Base-by-base conservation (phyloP, 2,797 vertebrate genomes). In the Botia kubotai region DNA sequence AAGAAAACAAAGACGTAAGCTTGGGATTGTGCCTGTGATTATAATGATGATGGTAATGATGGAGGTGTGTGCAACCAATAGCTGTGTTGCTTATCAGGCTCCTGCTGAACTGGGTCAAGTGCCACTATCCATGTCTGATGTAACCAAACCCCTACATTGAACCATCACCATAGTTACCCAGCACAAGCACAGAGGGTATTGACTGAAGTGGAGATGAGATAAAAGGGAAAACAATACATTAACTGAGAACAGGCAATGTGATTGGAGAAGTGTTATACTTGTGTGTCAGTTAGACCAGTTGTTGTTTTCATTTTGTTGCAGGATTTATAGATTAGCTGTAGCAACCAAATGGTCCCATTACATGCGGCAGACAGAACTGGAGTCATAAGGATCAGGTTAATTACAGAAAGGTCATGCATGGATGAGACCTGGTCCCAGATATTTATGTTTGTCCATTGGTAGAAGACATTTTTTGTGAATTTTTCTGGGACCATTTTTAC, bases 141-240 rank as follows among this genome's bases (percentile, higher is more conserved):
- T 65, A 70, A 83, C 72, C 46, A 63, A 66, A 67, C 65, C 76
- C 65, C 36, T 67, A 46, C 50, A 48, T 21, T 66, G n/a, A 70
- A 75, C 36, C 21, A 82, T 82, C 72, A 75, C 72, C 73, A 79
- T 79, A 79, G 77, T 79, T 72, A 79, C 77, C 58, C 77, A 72
- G 68, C 77, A 6, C 46, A 78, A 43, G 36, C 76, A 70, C 76
- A 55, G 14, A 79, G 58, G 69, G 46, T 23, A n/a, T 72, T 65
- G 68, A 79, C 77, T 72, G 69, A 79, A 72, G 69, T 72, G 77
- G 69, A 72, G 60, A 63, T 12, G 8, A 72, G 77, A 79, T 72
- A 72, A 79, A 79, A 78, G 58, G 39, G 43, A 79, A 72, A 65
- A 79, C 69, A 79, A 65, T 72, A 72, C 68, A 71, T 79, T 72